A percentile compares a stretch with the other conserved stretches of the same genome.
phyloP scores from a whole-genome alignment of 2,113 vertebrate genomes.

The Taxidea taxus region DNA sequence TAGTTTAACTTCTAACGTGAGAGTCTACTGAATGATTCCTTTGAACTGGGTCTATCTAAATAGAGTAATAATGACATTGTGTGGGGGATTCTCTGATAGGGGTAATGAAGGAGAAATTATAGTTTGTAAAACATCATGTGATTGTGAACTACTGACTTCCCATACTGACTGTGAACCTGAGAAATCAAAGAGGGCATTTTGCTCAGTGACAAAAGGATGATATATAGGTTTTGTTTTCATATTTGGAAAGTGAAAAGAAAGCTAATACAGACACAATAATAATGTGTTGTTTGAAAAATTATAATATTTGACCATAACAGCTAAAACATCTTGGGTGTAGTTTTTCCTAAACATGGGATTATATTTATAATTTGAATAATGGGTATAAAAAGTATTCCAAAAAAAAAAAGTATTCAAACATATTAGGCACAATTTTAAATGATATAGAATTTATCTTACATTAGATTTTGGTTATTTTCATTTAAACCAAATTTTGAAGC shows the following conservation, averaged over 20 bases:
- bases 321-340: not conserved
- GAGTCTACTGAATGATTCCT: not conserved
- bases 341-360: not conserved
- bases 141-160: not conserved
- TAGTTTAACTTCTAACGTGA: not conserved
- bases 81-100: accelerated
- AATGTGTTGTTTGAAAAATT: not conserved
- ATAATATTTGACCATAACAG: not conserved
- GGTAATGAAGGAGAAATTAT: not conserved
- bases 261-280: not conserved
- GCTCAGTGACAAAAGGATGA: not conserved
- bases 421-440: not conserved
- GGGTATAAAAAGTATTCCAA: not conserved
- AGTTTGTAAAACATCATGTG: not conserved
- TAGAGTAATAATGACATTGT: not conserved
- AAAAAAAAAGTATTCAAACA: not conserved
- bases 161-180: not conserved
- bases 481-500: not conserved
- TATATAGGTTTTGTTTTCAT: not conserved
- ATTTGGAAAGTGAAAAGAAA: not conserved
- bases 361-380: not conserved
- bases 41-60: not conserved
- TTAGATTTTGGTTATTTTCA: not conserved
- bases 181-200: not conserved
- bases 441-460: not conserved